Base-by-base conservation (phyloP, 2,113 vertebrate species). In the Rhadina sibilatrix region DNA sequence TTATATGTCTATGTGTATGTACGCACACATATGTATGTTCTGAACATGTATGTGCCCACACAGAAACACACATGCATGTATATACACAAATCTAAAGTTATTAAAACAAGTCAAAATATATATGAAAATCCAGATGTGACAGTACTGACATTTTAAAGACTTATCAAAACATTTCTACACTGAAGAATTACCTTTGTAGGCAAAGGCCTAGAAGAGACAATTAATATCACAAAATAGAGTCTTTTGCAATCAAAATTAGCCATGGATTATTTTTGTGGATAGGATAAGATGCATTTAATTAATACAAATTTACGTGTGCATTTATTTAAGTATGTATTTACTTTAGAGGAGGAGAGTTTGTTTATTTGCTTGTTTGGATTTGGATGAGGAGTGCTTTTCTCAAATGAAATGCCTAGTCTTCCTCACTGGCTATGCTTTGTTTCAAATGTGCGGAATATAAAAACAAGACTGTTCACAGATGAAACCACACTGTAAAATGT, bases 11-110 rank as follows among this genome's bases (percentile, higher is more conserved):
- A 1, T 44, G 4, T 52, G 2, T 21, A 3, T 31, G 1, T 6
- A 5, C 2, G 4, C 3, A 3, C 3, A 53, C 4, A 6, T 10
- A 11, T 12, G 1, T n/a, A 17, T 12, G 3, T 38, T 59, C 11
- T 81, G 20, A 6, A 23, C 9, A 15, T 16, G 1, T 20, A 38
- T 8, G 5, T 18, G 25, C 4, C 7, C 10, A 15, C 4, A 31
- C 3, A 37, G 9, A 84, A 77, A 31, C 1, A 37, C 3, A 40
- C 1, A 4, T 25, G 2, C 3, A 37, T 33, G 1, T 19, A 16
- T 44, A 83, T 9, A 18, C 19, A 56, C 3, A 78, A 53, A 74
- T 24, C 4, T 7, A n/a, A 74, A 35, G 3, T 24, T 78, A 61
- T 7, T 60, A 27, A 65, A 82, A 23, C 1, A n/a, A 75, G 4